These are phyloP conservation scores for Sylvilagus floridanus DNA, from an alignment of 2,797 vertebrate genomes.

Conservation along the genomic window DNA sequence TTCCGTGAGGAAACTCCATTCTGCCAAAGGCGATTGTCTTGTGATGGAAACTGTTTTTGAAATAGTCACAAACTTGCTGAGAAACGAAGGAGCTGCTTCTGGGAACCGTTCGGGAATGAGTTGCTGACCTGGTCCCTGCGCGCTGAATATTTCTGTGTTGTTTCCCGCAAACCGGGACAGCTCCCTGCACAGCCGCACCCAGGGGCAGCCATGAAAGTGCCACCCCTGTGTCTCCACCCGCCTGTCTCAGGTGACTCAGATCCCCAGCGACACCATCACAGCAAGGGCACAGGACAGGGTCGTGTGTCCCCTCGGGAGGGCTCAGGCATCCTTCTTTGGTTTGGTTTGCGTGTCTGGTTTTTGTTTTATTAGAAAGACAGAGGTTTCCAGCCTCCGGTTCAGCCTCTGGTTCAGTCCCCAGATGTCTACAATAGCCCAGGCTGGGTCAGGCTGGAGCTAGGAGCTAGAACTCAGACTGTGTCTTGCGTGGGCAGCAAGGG, in stretches of 20 bases:
- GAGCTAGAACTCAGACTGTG: no score
- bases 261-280: not conserved
- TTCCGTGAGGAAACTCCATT: not conserved
- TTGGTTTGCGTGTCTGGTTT: no score
- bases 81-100: not conserved
- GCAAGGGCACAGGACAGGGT: not conserved
- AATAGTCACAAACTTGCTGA: not conserved
- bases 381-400: no score
- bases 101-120: not conserved
- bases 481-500: no score
- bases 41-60: not conserved
- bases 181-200: not conserved
- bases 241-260: not conserved
- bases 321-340: not conserved
- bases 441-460: no score
- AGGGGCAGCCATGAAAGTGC: not conserved
- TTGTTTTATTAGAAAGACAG: no score
- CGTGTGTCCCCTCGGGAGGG: not conserved
- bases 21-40: not conserved
- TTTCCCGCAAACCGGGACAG: not conserved
- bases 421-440: no score
- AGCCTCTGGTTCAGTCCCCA: no score
- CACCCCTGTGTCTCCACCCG: no score
- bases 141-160: accelerated
- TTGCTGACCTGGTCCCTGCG: no score